These are phyloP conservation scores for Drosophila orosa DNA, from an alignment of 1,140 invertebrate genomes.

Conservation along the genomic window DNA sequence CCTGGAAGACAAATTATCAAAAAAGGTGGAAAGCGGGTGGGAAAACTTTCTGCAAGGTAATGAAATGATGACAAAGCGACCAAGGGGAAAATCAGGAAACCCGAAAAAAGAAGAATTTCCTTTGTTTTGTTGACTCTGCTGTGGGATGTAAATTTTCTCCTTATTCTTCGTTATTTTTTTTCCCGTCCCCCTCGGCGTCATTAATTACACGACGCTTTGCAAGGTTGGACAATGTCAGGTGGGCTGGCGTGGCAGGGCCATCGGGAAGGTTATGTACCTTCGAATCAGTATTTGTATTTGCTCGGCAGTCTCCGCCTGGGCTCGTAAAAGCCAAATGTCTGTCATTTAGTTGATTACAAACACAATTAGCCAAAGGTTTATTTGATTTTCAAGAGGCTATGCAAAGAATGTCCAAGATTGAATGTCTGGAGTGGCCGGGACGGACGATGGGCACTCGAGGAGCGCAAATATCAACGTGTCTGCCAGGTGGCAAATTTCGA, in stretches of 20 bases:
- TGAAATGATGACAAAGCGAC: constrained; percentile 80
- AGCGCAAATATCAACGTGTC: constrained; percentile 27
- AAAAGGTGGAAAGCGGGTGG: constrained; percentile 17
- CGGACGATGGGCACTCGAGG: constrained; percentile 11
- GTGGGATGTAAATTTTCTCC: constrained; percentile 66
- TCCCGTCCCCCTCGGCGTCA: constrained; percentile 31
- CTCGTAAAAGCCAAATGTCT: constrained; percentile 69
- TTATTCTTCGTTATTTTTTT: constrained; percentile 19
- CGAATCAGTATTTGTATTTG: constrained; percentile 66
- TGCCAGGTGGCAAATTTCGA: constrained; percentile 35
- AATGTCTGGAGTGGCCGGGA: constrained; percentile 28
- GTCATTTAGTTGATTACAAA: constrained; percentile 81
- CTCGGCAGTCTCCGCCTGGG: constrained; percentile 25
- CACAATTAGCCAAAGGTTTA: constrained; percentile 79
- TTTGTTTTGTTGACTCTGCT: constrained; percentile 64
- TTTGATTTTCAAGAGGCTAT: constrained; percentile 73
- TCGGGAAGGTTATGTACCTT: constrained; percentile 31
- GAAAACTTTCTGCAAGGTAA: constrained; percentile 72
- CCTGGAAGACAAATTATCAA: constrained; percentile 80
- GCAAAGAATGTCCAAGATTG: constrained; percentile 54
- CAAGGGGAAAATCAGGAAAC: constrained; percentile 35
- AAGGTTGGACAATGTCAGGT: constrained; percentile 45
- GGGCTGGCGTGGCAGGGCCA: constrained; percentile 28
- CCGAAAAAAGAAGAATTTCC: constrained; percentile 44
- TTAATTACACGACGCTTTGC: constrained; percentile 65